Conservation (phyloP, 2,797 vertebrate genomes). For the Anguilla megastoma region DNA sequence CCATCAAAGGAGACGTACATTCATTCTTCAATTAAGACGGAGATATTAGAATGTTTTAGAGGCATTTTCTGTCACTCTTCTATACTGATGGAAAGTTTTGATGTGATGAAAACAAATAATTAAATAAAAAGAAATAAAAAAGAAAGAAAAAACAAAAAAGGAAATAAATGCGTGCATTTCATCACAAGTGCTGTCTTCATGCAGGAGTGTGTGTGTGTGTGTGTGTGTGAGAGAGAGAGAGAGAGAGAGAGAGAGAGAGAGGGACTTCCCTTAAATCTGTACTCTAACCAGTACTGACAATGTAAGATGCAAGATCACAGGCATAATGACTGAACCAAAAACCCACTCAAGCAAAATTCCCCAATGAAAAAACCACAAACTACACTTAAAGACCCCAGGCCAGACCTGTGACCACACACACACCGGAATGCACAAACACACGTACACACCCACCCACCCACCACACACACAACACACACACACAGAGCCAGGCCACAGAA, state of each 20-base stretch:
- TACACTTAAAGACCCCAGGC: slow-evolving; percentile 22
- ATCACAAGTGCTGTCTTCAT: neutral
- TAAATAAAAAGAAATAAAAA: neutral
- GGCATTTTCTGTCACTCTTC: neutral
- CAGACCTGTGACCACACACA: slow-evolving; percentile 19
- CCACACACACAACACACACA: slow-evolving; percentile 13
- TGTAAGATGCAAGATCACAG: slow-evolving; percentile 46
- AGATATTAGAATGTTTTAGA: neutral
- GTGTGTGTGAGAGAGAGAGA: neutral
- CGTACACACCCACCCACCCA: neutral
- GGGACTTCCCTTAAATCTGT: slow-evolving; percentile 28
- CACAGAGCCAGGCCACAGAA: neutral
- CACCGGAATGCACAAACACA: slow-evolving; percentile 23
- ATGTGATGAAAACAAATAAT: neutral
- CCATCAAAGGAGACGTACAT: neutral
- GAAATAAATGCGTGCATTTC: neutral
- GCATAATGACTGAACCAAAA: slow-evolving; percentile 41
- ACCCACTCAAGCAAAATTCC: slow-evolving; percentile 42
- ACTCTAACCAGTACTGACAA: slow-evolving; percentile 42
- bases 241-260: neutral
- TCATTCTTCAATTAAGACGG: neutral
- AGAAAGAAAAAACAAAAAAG: neutral
- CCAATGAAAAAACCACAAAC: slow-evolving; percentile 40
- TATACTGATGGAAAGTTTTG: neutral
- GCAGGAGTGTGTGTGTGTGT: neutral